phyloP scores from a whole-genome alignment of 2,113 vertebrate species.

The Hucho hucho region DNA sequence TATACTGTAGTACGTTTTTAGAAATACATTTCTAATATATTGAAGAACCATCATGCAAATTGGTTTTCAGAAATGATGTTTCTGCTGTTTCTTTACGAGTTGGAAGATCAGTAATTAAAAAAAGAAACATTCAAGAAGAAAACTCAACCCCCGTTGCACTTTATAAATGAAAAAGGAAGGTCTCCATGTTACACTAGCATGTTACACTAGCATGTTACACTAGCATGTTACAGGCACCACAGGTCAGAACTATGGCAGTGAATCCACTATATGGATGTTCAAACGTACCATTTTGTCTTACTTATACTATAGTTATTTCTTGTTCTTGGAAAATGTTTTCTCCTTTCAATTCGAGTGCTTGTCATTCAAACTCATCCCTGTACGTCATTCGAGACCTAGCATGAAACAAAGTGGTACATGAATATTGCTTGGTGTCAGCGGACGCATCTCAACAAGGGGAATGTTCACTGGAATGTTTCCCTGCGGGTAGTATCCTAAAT shows the following conservation, averaged over 20 bases:
- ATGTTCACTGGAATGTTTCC: background rate
- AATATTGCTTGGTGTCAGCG: background rate
- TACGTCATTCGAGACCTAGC: background rate
- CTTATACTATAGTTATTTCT: background rate
- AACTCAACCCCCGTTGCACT: conserved; percentile 1
- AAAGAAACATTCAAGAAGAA: conserved; percentile 10
- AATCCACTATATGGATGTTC: conserved; percentile 46
- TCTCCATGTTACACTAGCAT: conserved; percentile 32
- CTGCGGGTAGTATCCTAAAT: too few species aligned
- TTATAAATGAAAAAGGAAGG: conserved; percentile 31
- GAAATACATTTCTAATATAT: background rate
- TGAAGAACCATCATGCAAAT: conserved; percentile 44
- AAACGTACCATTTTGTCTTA: background rate
- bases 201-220: conserved; percentile 36
- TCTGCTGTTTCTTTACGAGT: conserved; percentile 53
- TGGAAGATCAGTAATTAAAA: conserved; percentile 49
- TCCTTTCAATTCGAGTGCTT: background rate
- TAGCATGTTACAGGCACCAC: conserved; percentile 61
- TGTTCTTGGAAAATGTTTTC: background rate
- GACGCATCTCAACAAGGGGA: background rate
- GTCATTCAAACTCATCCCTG: background rate
- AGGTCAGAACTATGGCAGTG: conserved; percentile 66
- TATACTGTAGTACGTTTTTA: background rate
- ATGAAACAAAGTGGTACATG: background rate
- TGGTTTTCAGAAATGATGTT: conserved; percentile 32